A percentile compares a stretch with the other conserved stretches of the same genome.
Conservation (phyloP, 1,140 invertebrate species). For the Drosophila orosa region DNA sequence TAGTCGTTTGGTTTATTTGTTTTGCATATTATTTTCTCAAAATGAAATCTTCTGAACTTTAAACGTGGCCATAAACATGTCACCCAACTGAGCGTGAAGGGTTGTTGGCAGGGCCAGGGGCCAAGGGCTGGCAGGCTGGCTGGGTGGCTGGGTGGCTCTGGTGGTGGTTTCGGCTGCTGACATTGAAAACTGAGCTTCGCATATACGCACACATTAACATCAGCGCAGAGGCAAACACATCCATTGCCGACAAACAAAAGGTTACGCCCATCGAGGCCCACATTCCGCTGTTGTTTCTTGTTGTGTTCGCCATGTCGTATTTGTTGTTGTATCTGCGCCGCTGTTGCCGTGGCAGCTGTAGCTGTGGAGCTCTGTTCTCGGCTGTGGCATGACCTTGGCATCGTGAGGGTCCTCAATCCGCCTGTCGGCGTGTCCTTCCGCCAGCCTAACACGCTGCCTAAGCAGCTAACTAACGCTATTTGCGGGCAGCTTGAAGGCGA, state of each 20-base stretch:
- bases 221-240: conserved; percentile 18
- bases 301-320: conserved; percentile 18
- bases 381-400: conserved; percentile 53
- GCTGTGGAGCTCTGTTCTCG: neutral
- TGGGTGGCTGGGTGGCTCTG: neutral
- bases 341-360: conserved; percentile 19
- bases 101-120: neutral
- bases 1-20: neutral
- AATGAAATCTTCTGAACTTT: conserved; percentile 48
- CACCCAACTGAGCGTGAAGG: conserved; percentile 24
- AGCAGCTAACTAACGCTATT: conserved; percentile 51
- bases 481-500: conserved; percentile 17
- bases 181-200: conserved; percentile 72
- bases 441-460: conserved; percentile 34
- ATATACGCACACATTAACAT: conserved; percentile 53
- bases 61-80: conserved; percentile 49
- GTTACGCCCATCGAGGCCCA: conserved; percentile 66
- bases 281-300: conserved; percentile 37
- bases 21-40: neutral
- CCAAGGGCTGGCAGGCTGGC: neutral
- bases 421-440: conserved; percentile 57
- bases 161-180: conserved; percentile 57
- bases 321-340: conserved; percentile 34
- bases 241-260: conserved; percentile 66
- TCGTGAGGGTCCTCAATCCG: conserved; percentile 53